Conservation (phyloP, 2,888 invertebrate genomes). For the Macrosiphum euphorbiae region DNA sequence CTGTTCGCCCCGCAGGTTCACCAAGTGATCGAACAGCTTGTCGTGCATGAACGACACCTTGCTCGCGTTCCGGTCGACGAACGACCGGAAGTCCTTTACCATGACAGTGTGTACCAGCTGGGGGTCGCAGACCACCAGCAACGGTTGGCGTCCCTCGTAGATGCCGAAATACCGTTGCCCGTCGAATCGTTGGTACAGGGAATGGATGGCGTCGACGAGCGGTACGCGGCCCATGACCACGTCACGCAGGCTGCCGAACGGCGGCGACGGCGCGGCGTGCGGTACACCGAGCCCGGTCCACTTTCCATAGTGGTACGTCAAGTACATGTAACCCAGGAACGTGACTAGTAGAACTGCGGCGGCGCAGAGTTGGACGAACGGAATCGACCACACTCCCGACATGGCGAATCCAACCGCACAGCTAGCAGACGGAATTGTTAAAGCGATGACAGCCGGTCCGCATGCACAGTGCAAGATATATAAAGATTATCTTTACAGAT, state of each 20-base stretch:
- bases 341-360: not conserved
- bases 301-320: constrained; percentile 17
- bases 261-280: not conserved
- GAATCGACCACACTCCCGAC: not conserved
- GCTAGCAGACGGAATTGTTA: not conserved
- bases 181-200: not conserved
- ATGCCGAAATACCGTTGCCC: constrained; percentile 36
- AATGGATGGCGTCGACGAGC: not conserved
- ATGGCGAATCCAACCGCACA: not conserved
- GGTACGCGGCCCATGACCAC: not conserved
- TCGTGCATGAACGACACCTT: constrained; percentile 45
- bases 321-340: not conserved
- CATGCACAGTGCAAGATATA: not conserved
- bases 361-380: not conserved
- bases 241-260: not conserved
- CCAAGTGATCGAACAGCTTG: constrained; percentile 55
- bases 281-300: constrained; percentile 39
- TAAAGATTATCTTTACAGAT: not conserved
- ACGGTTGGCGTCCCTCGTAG: constrained; percentile 27
- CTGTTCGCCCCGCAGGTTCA: constrained; percentile 46
- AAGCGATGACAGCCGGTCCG: not conserved
- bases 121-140: constrained; percentile 32
- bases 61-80: constrained; percentile 26
- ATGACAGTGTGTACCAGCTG: constrained; percentile 8
- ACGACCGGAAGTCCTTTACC: constrained; percentile 31